A percentile compares a stretch with the other conserved stretches of the same genome.
These are phyloP conservation scores for Hippocampus mohnikei DNA, from an alignment of 2,113 vertebrate genomes.

Conservation along the genomic window DNA sequence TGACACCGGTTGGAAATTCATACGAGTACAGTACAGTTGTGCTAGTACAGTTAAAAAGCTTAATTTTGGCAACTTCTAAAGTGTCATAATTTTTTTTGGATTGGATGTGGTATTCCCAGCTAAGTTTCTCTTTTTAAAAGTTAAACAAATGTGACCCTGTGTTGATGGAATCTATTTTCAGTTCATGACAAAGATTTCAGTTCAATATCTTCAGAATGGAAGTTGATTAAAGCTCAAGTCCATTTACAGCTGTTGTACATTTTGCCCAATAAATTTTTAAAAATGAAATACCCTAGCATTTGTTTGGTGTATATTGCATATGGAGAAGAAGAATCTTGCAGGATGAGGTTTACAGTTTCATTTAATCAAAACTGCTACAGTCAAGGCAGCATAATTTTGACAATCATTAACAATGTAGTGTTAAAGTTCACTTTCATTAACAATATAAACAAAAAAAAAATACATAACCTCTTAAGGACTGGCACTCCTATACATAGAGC, in stretches of 20 bases:
- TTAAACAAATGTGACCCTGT: slow-evolving; percentile 53
- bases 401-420: slow-evolving; percentile 12
- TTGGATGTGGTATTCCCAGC: not conserved
- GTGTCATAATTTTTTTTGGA: not conserved
- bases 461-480: slow-evolving; percentile 36
- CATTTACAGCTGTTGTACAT: slow-evolving; percentile 75
- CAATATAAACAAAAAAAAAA: slow-evolving; percentile 34
- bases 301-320: not conserved
- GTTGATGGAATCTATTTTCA: slow-evolving; percentile 66
- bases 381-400: slow-evolving; percentile 41
- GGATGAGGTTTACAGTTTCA: slow-evolving; percentile 12
- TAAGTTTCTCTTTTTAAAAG: slow-evolving; percentile 43
- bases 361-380: slow-evolving; percentile 57
- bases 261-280: slow-evolving; percentile 79
- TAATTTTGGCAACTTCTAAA: not conserved
- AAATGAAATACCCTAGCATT: slow-evolving; percentile 62
- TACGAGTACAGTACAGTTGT: not conserved
- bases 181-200: slow-evolving; percentile 53
- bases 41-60: not conserved
- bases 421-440: slow-evolving; percentile 31
- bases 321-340: not conserved
- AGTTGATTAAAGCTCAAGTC: slow-evolving; percentile 69
- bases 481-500: slow-evolving; percentile 12
- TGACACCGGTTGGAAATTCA: not conserved
- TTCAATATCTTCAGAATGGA: slow-evolving; percentile 44